Conservation (phyloP, 2,113 vertebrate species). For the Albula goreensis region DNA sequence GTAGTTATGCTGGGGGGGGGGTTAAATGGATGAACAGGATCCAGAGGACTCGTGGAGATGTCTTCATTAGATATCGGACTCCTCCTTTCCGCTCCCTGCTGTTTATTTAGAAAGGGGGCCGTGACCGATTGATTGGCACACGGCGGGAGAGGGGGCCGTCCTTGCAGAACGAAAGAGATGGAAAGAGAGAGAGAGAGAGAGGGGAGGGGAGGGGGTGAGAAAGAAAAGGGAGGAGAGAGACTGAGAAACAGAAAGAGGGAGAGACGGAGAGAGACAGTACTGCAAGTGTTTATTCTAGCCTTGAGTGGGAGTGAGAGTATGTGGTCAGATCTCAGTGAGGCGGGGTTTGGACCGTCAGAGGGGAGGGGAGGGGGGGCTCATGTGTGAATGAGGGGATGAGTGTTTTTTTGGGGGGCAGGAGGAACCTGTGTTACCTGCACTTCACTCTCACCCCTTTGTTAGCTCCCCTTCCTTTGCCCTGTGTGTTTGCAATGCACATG, state of each 20-base stretch:
- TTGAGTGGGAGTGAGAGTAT: too few species aligned
- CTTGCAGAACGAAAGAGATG: too few species aligned
- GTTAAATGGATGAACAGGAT: not conserved
- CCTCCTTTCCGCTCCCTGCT: conserved; percentile 4
- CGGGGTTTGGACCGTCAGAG: not conserved
- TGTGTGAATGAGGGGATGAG: not conserved
- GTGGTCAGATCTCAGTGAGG: too few species aligned
- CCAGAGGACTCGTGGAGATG: not conserved
- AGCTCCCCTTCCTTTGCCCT: not conserved
- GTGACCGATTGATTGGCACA: not conserved
- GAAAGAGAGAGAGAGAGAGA: not conserved
- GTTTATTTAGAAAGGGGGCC: conserved; percentile 12
- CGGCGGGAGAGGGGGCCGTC: conserved; percentile 37
- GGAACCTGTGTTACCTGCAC: not conserved
- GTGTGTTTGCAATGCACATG: not conserved
- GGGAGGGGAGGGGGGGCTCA: not conserved
- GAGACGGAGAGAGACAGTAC: too few species aligned
- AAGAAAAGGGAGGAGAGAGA: too few species aligned
- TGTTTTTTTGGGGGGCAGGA: too few species aligned
- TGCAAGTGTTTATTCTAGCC: too few species aligned
- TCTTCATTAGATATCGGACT: not conserved
- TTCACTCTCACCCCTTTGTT: not conserved
- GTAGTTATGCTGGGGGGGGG: not conserved
- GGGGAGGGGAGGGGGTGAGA: not conserved
- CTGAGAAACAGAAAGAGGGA: too few species aligned